phyloP scores from a whole-genome alignment of 2,113 vertebrate genomes.

The Lepus europaeus region DNA sequence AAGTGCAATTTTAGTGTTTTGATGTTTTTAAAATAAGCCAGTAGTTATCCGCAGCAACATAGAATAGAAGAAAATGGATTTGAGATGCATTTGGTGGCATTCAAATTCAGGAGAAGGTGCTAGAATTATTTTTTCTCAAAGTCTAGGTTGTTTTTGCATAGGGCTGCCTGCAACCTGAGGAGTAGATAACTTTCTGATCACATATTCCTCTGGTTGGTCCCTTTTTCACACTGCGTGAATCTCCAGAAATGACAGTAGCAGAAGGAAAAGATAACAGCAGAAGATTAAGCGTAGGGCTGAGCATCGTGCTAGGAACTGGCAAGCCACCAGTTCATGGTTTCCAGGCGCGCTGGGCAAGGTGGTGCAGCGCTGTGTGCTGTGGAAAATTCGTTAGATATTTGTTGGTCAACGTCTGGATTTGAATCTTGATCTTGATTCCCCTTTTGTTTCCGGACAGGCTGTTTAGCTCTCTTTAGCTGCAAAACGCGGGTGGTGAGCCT shows the following conservation, averaged over 20 bases:
- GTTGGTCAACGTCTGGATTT: neutral
- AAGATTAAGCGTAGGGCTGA: neutral
- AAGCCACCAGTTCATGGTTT: neutral
- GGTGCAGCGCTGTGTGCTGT: neutral
- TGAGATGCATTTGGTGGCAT: neutral
- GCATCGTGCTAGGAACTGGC: neutral
- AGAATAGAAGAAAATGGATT: slow-evolving; percentile 12
- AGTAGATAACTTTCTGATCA: neutral
- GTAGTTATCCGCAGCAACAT: neutral
- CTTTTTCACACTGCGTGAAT: neutral
- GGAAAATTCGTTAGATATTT: neutral
- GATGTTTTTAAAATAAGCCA: slow-evolving; percentile 43
- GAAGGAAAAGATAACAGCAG: neutral
- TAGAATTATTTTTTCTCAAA: slow-evolving; percentile 3
- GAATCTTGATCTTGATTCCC: slow-evolving; percentile 3
- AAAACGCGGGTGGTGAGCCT: neutral
- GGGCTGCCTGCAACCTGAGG: neutral
- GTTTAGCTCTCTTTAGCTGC: neutral
- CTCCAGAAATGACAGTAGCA: neutral
- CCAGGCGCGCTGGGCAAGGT: neutral
- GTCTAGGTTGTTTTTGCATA: neutral
- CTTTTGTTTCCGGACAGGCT: neutral
- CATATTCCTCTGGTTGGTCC: neutral
- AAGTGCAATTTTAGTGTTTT: slow-evolving; percentile 6
- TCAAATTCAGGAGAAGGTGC: neutral